Evolutionary conservation across 2,888 invertebrate species (phyloP).

Genomic region (Amaurobius ferox): DNA sequence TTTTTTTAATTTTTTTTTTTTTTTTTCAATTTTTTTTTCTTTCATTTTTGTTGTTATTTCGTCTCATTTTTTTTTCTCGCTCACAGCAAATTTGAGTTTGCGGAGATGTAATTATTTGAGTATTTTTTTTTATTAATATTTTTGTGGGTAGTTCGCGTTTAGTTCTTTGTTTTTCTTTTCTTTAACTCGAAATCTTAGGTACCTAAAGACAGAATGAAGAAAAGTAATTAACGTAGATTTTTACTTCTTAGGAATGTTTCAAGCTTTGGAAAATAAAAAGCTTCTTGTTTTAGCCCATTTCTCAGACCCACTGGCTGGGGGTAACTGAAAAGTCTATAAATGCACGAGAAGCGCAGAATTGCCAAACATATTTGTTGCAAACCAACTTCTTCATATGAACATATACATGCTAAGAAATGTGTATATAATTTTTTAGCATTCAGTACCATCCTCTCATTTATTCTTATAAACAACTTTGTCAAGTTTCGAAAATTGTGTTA

Average conservation of each 20-base stretch:
- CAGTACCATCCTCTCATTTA: no score
- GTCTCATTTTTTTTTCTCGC: constrained; percentile 20
- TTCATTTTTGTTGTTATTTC: constrained; percentile 59
- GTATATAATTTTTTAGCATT: no score
- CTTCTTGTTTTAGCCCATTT: not conserved
- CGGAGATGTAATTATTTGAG: constrained; percentile 70
- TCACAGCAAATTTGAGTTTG: constrained; percentile 50
- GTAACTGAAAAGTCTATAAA: no score
- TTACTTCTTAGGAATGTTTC: constrained; percentile 55
- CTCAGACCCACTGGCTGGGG: not conserved
- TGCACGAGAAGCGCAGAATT: no score
- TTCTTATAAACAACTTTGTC: no score
- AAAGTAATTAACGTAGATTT: constrained; percentile 62
- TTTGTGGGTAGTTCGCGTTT: constrained; percentile 21
- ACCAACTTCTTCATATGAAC: no score
- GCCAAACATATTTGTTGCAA: no score
- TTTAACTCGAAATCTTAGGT: constrained; percentile 52
- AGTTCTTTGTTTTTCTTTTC: constrained; percentile 38
- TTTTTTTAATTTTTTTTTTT: no score
- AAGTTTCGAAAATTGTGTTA: no score
- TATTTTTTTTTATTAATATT: constrained; percentile 43
- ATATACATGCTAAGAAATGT: no score
- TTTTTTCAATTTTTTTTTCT: constrained; percentile 45
- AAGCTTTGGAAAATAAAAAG: constrained; percentile 44
- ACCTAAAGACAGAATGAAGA: constrained; percentile 54